Base-by-base conservation (phyloP, 1,140 invertebrate genomes). In the Calosoma granatense region DNA sequence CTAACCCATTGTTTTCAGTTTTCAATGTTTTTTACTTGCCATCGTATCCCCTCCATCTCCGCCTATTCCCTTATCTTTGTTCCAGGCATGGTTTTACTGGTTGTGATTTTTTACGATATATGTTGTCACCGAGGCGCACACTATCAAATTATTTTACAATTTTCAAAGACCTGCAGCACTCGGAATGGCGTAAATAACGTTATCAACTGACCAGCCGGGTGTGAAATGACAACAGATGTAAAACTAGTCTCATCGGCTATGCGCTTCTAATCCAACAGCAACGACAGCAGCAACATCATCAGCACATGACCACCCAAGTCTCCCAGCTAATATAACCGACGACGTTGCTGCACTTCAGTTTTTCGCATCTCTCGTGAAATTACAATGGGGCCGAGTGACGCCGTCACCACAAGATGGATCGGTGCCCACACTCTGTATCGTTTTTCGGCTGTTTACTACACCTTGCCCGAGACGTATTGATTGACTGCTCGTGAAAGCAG, bases 1-100 rank as follows among this genome's bases (percentile, higher is more conserved):
- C 60, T 57, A 57, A 21, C 57, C 41, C 51, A 63, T 62, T 63
- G 59, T 63, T 63, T 62, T 60, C 60, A 54, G 43, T 63, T 63
- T 61, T 57, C 56, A 56, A 52, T 54, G 54, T 55, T 61, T 63
- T 61, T 63, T 47, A 47, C 4, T 6, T 36, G n/a, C n/a, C n/a
- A n/a, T n/a, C n/a, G n/a, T n/a, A n/a, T n/a, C n/a, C n/a, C n/a
- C n/a, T n/a, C n/a, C n/a, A n/a, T n/a, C n/a, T n/a, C n/a, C 41
- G 3, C 41, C 41, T 17, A 47, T 47, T 36, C 41, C 41, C 41
- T 47, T 47, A 47, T 47, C 41, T 47, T 47, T 47, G 9, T 17
- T 4, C 15, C 6, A 36, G n/a, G n/a, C 26, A 3, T 9, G 9
- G 41, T 47, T n/a, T n/a, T n/a, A n/a, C n/a, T n/a, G n/a, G n/a